A percentile compares a stretch with the other conserved stretches of the same genome.
These are phyloP conservation scores for Apamea sordens DNA, from an alignment of 2,888 invertebrate genomes.

Conservation along the genomic window DNA sequence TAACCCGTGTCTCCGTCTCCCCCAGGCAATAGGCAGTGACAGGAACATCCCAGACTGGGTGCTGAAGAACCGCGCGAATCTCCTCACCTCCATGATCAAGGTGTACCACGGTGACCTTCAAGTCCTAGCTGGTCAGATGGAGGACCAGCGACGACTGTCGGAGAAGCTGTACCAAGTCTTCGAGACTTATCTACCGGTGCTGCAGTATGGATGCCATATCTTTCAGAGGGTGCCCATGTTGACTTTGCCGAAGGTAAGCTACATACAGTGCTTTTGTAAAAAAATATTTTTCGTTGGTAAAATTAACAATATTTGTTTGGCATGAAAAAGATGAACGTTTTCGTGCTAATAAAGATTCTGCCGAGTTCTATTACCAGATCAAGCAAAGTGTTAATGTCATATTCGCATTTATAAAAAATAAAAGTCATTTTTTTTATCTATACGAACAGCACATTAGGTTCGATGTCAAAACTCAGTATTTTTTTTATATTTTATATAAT, in stretches of 20 bases:
- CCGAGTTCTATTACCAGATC: neutral
- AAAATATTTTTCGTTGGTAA: neutral
- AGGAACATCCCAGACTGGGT: constrained; percentile 96
- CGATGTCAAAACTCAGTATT: neutral
- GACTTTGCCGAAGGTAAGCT: constrained; percentile 93
- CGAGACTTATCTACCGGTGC: constrained; percentile 96
- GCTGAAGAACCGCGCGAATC: constrained; percentile 94
- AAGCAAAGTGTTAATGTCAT: no score
- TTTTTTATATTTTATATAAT: neutral
- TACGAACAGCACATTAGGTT: no score
- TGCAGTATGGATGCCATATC: constrained; percentile 95
- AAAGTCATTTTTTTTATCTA: no score
- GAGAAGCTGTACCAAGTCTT: constrained; percentile 96
- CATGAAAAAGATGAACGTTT: neutral
- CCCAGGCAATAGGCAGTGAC: constrained; percentile 96
- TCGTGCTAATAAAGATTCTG: neutral
- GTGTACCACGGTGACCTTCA: constrained; percentile 96
- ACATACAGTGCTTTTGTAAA: no score
- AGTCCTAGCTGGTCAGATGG: constrained; percentile 91
- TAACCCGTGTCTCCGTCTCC: neutral
- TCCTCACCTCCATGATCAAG: constrained; percentile 93
- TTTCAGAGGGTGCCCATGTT: constrained; percentile 96
- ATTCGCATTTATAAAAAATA: no score
- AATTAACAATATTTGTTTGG: neutral
- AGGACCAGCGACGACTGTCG: constrained; percentile 85